Conservation (phyloP, 2,888 invertebrate species). For the Calephelis perditalis region DNA sequence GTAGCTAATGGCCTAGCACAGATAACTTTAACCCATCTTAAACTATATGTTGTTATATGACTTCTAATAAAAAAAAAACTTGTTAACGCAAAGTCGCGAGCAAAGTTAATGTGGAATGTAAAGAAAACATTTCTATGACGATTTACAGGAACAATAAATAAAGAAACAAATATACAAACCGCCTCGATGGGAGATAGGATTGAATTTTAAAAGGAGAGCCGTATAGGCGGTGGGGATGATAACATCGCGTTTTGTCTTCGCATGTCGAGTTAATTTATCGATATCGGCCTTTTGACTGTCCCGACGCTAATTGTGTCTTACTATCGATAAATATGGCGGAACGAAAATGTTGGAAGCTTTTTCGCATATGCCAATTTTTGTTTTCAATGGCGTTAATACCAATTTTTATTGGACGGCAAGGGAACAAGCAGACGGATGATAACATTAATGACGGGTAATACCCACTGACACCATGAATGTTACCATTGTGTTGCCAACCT, state of each 20-base stretch:
- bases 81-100: not conserved
- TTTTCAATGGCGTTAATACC: slow-evolving; percentile 5
- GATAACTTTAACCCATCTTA: no score
- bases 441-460: no score
- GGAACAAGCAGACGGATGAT: no score
- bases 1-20: no score
- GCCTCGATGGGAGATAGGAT: slow-evolving; percentile 26
- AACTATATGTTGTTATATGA: no score
- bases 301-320: slow-evolving; percentile 69
- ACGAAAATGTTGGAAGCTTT: slow-evolving; percentile 24
- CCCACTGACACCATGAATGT: no score
- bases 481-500: no score
- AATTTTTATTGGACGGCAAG: no score
- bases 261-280: slow-evolving; percentile 61
- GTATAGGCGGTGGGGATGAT: slow-evolving; percentile 38
- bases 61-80: no score
- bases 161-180: slow-evolving; percentile 16
- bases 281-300: slow-evolving; percentile 52
- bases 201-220: slow-evolving; percentile 29
- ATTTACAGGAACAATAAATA: slow-evolving; percentile 13
- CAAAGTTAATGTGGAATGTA: not conserved
- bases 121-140: slow-evolving; percentile 12
- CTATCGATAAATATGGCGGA: slow-evolving; percentile 51
- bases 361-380: slow-evolving; percentile 45
- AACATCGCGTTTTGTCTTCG: slow-evolving; percentile 67